Evolutionary conservation across 1,140 invertebrate genomes (phyloP), one percentile per base, ranked within the genome.

Genomic region (honey bee (Apis mellifera)): DNA sequence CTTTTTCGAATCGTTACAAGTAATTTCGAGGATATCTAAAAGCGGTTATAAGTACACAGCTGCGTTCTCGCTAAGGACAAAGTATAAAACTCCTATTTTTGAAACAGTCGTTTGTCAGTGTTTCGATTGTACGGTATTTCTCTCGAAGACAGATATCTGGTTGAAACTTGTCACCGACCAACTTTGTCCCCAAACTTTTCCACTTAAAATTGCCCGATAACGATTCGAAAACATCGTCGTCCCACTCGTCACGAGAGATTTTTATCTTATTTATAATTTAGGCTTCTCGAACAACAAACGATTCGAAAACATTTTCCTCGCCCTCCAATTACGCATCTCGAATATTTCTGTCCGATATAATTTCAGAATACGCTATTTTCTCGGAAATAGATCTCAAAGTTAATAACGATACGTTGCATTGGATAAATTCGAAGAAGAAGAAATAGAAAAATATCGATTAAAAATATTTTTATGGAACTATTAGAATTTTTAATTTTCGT

Each of bases 61-160:
- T 69, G 66, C 7, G 48, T 69, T 13, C 23, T 19, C 48, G 42
- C 57, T 2, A 9, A 7, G 19, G 19, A 9, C 8, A 23, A 60
- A 60, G 57, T 60, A 69, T 12, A n/a, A 50, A 69, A 69, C 66
- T 50, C 2, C 0, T 69, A 52, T 69, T 69, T 52, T 52, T 69
- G 48, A 23, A 69, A 69, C 11, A 23, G 66, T 23, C 66, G 48
- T 69, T 69, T 69, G 48, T 69, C 66, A 69, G n/a, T 52, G 42
- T 8, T 69, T 69, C 66, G 48, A 69, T 69, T 69, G 23, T 68
- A 68, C 19, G 42, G 42, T 48, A 52, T 23, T 23, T 69, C 32
- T 50, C 48, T 50, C 15, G 11, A 26, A 32, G 66, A 69, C 66
- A 23, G 21, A 69, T 69, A 17, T 21, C 42, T n/a, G 11, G 21